A percentile compares a stretch with the other conserved stretches of the same genome.
Conservation (phyloP, 1,140 invertebrate genomes). For the Bombus waltoni region DNA sequence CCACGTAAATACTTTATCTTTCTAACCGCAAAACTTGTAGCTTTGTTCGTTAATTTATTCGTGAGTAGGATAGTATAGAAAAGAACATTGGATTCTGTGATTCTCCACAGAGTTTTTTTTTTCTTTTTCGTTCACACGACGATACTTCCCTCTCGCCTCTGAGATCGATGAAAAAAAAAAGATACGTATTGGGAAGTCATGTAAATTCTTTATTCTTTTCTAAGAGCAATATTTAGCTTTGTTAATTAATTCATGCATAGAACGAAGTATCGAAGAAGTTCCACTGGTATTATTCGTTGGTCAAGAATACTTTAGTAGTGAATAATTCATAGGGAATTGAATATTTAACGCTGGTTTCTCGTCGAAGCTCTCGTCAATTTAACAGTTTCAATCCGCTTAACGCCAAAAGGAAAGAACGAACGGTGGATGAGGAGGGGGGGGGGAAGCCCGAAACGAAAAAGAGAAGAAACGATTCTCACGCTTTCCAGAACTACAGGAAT, state of each 20-base stretch:
- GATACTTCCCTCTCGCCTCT: too few species aligned
- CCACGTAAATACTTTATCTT: too few species aligned
- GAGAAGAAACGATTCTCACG: conserved; percentile 31
- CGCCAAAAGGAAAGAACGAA: conserved; percentile 1
- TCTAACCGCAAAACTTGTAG: not conserved
- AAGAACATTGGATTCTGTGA: not conserved
- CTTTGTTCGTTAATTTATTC: not conserved
- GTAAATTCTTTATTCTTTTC: not conserved
- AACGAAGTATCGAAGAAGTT: not conserved
- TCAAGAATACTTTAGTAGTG: conserved; percentile 11
- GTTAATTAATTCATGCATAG: conserved; percentile 5
- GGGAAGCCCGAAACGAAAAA: not conserved
- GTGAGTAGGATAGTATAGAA: too few species aligned
- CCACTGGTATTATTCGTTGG: not conserved
- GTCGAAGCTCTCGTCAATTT: conserved; percentile 28
- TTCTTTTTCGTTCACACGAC: too few species aligned
- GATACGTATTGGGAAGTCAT: not conserved
- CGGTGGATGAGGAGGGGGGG: not conserved
- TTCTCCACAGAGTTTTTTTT: not conserved
- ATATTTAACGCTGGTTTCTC: conserved; percentile 31
- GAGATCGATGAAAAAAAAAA: not conserved
- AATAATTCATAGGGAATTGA: conserved; percentile 43
- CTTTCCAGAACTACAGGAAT: conserved; percentile 29
- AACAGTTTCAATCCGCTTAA: conserved; percentile 44
- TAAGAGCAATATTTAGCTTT: not conserved